Evolutionary conservation across 2,113 vertebrate genomes (phyloP), one percentile per base, ranked within the genome.

Genomic region (Gambusia affinis): DNA sequence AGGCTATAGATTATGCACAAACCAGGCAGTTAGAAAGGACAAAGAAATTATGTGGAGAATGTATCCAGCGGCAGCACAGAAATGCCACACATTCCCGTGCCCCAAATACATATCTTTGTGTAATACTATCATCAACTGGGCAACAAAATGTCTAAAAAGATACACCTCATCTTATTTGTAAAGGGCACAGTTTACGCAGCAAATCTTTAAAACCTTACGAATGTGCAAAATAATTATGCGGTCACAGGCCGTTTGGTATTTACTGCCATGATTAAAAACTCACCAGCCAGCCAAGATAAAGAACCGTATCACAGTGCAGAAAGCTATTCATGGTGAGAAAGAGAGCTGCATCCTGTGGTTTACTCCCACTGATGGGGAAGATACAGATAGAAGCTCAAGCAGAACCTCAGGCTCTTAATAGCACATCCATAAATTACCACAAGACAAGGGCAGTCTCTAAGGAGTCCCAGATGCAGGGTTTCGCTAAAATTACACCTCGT

Each of bases 401-500:
- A 86, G 84, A 85, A 85, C 80, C 80, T 85, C 54, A 69, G 76
- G 82, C 84, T 82, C 60, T 66, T 84, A 87, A 84, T 87, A 89
- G 87, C 67, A 85, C 75, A 61, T 74, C 71, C 82, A 89, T 91
- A 93, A 91, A 93, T 93, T 91, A 90, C 80, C 69, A 39, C 76
- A 72, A 89, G 87, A 92, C 90, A 88, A 88, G 87, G 81, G 75
- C 82, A 39, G 66, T 89, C 89, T 90, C 92, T 73, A 44, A 85
- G 90, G 87, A 90, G 76, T 70, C 72, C 75, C 66, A 84, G 79
- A 81, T 87, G 78, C 79, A 54, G 67, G 75, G 67, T 75, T 89
- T 72, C 82, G 75, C 82, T 80, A 83, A 90, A 91, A 92, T 93
- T 89, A 89, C 90, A 88, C 62, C 89, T 93, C 88, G 27, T 94